Evolutionary conservation across 1,140 invertebrate genomes (phyloP), one percentile per base, ranked within the genome.

Genomic region (Rhopalosiphum maidis): DNA sequence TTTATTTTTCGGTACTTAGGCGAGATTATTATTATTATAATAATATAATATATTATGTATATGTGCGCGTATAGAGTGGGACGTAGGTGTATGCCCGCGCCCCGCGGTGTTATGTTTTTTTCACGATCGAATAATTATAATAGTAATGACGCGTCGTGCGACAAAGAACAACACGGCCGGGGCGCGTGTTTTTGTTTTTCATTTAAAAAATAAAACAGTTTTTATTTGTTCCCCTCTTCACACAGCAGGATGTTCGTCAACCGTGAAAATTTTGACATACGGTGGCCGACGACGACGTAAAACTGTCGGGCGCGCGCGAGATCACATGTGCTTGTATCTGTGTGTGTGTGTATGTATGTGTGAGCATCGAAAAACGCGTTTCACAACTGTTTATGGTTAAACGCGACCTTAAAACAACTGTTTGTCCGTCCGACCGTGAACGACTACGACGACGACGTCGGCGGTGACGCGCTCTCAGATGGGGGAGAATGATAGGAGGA

Each of bases 361-460:
- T 46, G 46, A 21, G 68, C 54, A 23, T 91, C 51, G 77, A 82
- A 92, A 60, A 91, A 91, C 60, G 90, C 60, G 90, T 91, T 91
- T 22, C 43, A 91, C 90, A 77, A 91, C 90, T 91, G 90, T 91
- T 91, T 46, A 77, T 54, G 82, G 48, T 93, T 86, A 55, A 85
- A 93, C 35, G 82, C n/a, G 48, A 93, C 82, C 68, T 93, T 37
- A 85, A 54, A 83, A 85, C 91, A 54, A 93, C 82, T 86, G 91
- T 86, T 86, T 54, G 82, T 37, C 82, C 91, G 77, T 51, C 8
- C n/a, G 91, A 93, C 82, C 82, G 91, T 86, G 82, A 83, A 91
- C 60, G 51, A 22, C 30, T 46, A 43, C 37, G 25, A 21, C 46
- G 37, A 41, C 89, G 54, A 43, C 37, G 68, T 25, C 68, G 43